Percentiles rank a stretch among this genome's conserved stretches.
phyloP scores from a whole-genome alignment of 2,797 vertebrate species.

The Pipistrellus nathusii region DNA sequence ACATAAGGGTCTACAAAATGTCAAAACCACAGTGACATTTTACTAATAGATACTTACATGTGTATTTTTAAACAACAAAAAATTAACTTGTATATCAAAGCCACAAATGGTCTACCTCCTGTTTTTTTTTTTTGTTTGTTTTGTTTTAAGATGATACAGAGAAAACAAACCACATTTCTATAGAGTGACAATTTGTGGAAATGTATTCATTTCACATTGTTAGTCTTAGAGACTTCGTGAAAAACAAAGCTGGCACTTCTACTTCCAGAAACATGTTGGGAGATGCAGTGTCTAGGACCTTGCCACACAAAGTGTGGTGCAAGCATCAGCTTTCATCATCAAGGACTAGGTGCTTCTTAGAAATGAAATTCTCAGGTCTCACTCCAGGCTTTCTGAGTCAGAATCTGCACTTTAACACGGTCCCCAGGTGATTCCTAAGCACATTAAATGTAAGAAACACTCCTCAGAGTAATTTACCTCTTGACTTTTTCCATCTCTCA shows the following conservation, averaged over 20 bases:
- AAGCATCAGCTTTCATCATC: neutral
- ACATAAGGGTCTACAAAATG: neutral
- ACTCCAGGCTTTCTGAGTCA: neutral
- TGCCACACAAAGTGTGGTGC: neutral
- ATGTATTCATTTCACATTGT: neutral
- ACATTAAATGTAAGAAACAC: neutral
- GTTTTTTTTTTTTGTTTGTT: no score
- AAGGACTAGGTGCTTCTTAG: neutral
- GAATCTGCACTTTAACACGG: neutral
- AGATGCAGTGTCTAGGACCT: neutral
- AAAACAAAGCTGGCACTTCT: neutral
- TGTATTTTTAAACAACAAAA: neutral
- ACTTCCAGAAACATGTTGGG: neutral
- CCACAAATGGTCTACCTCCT: neutral
- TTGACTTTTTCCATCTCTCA: constrained; percentile 19
- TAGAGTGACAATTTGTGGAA: neutral
- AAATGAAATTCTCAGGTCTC: neutral
- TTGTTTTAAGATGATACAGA: neutral
- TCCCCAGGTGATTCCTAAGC: neutral
- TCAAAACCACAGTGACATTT: neutral
- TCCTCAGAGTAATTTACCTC: neutral
- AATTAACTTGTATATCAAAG: neutral
- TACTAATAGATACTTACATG: neutral
- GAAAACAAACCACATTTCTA: neutral
- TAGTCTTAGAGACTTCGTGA: neutral